Evolutionary conservation across 2,888 invertebrate species (phyloP), one percentile per base, ranked within the genome.

Genomic region (Drosophila parthenogenetica): DNA sequence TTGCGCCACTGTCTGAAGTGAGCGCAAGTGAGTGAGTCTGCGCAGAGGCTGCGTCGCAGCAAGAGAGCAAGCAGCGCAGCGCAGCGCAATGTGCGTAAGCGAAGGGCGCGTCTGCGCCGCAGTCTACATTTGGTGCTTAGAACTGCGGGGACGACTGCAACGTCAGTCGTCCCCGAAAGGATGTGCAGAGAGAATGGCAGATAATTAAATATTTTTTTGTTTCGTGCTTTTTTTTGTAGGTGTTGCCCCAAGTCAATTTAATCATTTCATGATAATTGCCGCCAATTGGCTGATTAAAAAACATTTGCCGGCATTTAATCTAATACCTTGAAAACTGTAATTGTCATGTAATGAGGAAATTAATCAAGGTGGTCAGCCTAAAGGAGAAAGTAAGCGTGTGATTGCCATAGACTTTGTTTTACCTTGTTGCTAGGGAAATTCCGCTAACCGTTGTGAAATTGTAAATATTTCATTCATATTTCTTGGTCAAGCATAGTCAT

Each of bases 401-500:
- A 8, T 45, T 63, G 42, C 25, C 59, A 58, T 3, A 40, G 49
- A 53, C 17, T 14, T 29, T 39, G n/a, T 35, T 14, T 55, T 65
- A 57, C 87, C 78, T 80, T 86, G 81, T 82, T 80, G 73, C 87
- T 71, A 72, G 81, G 87, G 68, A 53, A 66, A 75, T 83, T 73
- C 70, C 70, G 65, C 69, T 61, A 61, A 48, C 55, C 67, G 53
- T 72, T 73, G 60, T 63, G 68, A 73, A 73, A 67, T 60, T 61
- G 17, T 55, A 35, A 37, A 32, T 37, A 58, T 59, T 78, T 78
- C 79, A 77, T 77, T 77, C 79, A 78, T 66, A 32, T 42, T 59
- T 14, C 10, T 40, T 48, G 29, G 14, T 39, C 5, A 22, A 39
- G 46, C 62, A 58, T 19, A 64, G 11, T 14, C 42, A 13, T 25